Base-by-base conservation (phyloP, 37 sponge, comb jelly and placozoan species). In the Sycon ciliatum region DNA sequence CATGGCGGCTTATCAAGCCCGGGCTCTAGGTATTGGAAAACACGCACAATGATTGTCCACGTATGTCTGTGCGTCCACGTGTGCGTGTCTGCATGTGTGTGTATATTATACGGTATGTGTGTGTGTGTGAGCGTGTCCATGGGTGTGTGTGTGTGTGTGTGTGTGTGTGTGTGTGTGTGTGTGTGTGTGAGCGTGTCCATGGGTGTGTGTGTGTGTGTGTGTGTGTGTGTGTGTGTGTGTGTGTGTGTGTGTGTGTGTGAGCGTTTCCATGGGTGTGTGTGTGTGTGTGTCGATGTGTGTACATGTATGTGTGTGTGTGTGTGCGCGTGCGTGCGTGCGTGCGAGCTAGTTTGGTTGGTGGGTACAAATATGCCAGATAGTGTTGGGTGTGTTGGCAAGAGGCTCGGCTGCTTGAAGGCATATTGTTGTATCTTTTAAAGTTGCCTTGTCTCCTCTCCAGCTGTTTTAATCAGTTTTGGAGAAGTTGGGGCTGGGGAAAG, bases 161-260 rank as follows among this genome's bases (percentile, higher is more conserved):
- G 49, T 42, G 49, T 42, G 49, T 42, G 49, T 42, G 49, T 42
- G 49, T 42, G 49, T 42, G 49, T 42, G 49, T 42, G 49, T 42
- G 49, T 42, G 49, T 42, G 49, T 42, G 49, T 42, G 49, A 18
- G 49, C 13, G 49, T 42, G 49, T 42, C 13, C 13, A 13, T 42
- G 49, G 9, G 49, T 13, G 49, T 42, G 49, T 42, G 49, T 42
- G 49, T 13, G 49, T 42, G 49, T 42, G 49, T 13, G 13, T 42
- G 49, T 42, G 49, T 13, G 49, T 42, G 49, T 42, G 49, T 13
- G 49, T 42, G 49, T 13, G 49, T 42, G 13, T 42, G 49, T 9
- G 9, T 42, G 49, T 42, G 49, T 42, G 49, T 42, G 49, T 42
- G 49, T 42, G 49, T 42, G 49, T 42, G 49, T 42, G 49, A 18